Evolutionary conservation across 2,888 invertebrate species (phyloP), one percentile per base, ranked within the genome.

Genomic region (Drosophila borborema): DNA sequence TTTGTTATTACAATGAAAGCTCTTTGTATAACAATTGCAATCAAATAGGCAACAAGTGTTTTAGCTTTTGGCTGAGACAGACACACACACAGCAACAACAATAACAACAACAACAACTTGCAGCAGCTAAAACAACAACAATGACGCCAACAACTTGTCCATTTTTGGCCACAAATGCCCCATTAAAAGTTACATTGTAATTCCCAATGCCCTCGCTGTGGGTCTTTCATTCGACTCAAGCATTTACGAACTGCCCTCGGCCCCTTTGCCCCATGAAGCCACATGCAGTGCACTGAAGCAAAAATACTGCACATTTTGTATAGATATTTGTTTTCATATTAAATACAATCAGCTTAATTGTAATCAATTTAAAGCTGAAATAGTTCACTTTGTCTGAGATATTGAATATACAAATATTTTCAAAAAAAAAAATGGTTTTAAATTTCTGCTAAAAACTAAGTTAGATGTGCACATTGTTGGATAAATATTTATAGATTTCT

Each of bases 1-100:
- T 84, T 89, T 89, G 73, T 88, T 85, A 89, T 84, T 85, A 87
- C 90, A 85, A 85, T 84, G 82, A 85, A 87, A 84, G 82, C 85
- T 89, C 79, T 87, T 84, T 85, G 84, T 89, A 82, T 71, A 74
- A 80, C 81, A 78, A 78, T 78, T 78, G 78, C 78, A 78, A 78
- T 80, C 81, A 77, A 78, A 78, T 73, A 60, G 72, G 62, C 89
- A 86, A 81, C 89, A 85, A 85, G 84, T 85, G 89, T 71, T 79
- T 73, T 66, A 28, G 48, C 61, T 40, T 46, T 64, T 45, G 45
- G 28, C 51, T 23, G 12, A 62, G 48, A 43, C 59, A 68, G 40
- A 31, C 10, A 46, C 12, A 49, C 28, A 49, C 2, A 31, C 28
- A 41, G n/a, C 46, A 23, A 54, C 55, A 71, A 51, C 28, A 38